Evolutionary conservation across 2,888 invertebrate genomes (phyloP).

Genomic region (Linnaemya tessellans): DNA sequence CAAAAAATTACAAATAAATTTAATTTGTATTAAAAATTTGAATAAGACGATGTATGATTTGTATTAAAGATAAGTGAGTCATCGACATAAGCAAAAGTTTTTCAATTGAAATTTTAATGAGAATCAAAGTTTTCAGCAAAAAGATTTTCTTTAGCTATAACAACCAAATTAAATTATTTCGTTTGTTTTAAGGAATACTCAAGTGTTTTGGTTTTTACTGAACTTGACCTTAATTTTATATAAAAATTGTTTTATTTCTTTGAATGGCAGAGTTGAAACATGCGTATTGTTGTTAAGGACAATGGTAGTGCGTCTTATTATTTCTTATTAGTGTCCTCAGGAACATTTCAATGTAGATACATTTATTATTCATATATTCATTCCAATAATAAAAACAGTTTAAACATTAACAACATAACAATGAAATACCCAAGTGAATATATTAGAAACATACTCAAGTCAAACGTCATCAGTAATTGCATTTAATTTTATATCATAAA

Average conservation of each 20-base stretch:
- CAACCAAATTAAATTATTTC: not conserved
- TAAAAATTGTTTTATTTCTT: no score
- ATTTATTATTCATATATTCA: not conserved
- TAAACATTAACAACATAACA: not conserved
- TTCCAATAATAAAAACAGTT: not conserved
- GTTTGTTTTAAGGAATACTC: not conserved
- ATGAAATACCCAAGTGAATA: constrained; percentile 2
- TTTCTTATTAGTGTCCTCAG: no score
- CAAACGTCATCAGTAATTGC: not conserved
- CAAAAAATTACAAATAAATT: constrained; percentile 65
- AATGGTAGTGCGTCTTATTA: no score
- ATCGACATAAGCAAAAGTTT: constrained; percentile 1
- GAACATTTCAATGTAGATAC: not conserved
- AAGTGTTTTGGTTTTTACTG: not conserved
- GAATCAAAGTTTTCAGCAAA: not conserved
- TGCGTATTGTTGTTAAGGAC: no score
- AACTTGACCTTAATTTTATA: not conserved
- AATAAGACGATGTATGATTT: constrained; percentile 45
- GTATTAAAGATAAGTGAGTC: constrained; percentile 51
- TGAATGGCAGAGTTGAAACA: no score
- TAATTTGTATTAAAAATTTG: constrained; percentile 63
- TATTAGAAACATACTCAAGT: not conserved
- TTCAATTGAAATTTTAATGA: constrained; percentile 9
- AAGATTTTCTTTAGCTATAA: not conserved
- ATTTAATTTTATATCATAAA: constrained; percentile 13